Evolutionary conservation across 2,888 invertebrate species (phyloP), one percentile per base, ranked within the genome.

Genomic region (Xestia c-nigrum): DNA sequence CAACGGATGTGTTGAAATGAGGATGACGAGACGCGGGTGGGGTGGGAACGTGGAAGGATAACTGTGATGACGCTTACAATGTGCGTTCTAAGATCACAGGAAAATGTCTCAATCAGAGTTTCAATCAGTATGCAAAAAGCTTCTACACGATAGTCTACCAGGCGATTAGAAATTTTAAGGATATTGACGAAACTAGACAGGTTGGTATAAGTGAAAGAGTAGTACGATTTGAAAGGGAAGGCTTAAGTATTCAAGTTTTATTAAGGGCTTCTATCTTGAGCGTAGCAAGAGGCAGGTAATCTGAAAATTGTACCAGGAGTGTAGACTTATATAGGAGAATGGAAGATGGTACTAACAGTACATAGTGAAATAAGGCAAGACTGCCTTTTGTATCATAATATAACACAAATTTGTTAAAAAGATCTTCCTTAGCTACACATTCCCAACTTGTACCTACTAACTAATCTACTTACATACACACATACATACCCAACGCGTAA

Each of bases 1-100:
- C 40, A 52, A 59, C 46, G 64, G 72, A 78, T 65, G 63, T 52
- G 73, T 74, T 85, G 47, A 74, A 74, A 81, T 69, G 50, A 10
- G 66, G 16, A 74, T 78, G 63, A 63, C 40, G 57, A 47, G 43
- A 78, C 5, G 46, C 31, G 5, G 12, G 31, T 9, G 16, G 64
- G 46, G 14, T 52, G 65, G 68, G 57, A 68, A 79, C 43, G 12
- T 69, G 19, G 16, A 57, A 47, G 43, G 43, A 50, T 46, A n/a
- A 57, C 9, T 5, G 21, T 43, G 16, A 40, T 76, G 38, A 52
- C 43, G 14, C 6, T 19, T 19, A n/a, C 9, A 12, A 46, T 46
- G 21, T 24, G 31, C 31, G 24, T 52, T 72, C 3, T 24, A 63
- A 3, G 16, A 73, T n/a, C n/a, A 52, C 1, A 31, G 31, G 31